These are phyloP conservation scores for Hirudinaria manillensis DNA, from an alignment of 2,888 invertebrate species.

Conservation along the genomic window DNA sequence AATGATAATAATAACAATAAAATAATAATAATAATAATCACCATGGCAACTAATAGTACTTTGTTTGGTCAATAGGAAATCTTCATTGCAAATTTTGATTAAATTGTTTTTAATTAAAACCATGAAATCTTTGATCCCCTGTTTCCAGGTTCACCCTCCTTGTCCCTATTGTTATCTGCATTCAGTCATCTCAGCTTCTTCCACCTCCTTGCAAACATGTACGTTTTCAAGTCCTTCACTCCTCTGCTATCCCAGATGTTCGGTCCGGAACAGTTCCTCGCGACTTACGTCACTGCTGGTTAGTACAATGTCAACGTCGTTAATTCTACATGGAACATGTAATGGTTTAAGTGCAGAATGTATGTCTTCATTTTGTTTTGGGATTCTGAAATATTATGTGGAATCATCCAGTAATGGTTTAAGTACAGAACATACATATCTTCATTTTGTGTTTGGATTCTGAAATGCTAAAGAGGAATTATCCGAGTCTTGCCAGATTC, in stretches of 20 bases:
- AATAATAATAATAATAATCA: too few species aligned
- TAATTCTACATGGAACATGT: neutral
- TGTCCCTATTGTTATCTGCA: slow-evolving; percentile 85
- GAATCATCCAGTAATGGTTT: neutral
- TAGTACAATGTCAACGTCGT: slow-evolving; percentile 33
- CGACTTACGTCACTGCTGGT: slow-evolving; percentile 78
- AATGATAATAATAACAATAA: too few species aligned
- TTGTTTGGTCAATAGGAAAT: too few species aligned
- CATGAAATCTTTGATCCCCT: neutral
- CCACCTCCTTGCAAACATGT: slow-evolving; percentile 91
- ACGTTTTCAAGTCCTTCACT: slow-evolving; percentile 68
- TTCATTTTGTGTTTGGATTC: too few species aligned
- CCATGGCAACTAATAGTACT: too few species aligned
- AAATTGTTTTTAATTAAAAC: too few species aligned
- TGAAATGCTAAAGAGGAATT: too few species aligned
- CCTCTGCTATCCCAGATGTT: slow-evolving; percentile 67
- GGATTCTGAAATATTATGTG: neutral
- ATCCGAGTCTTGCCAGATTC: too few species aligned
- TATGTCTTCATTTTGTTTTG: neutral
- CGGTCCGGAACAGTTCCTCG: slow-evolving; percentile 86
- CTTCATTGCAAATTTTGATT: too few species aligned
- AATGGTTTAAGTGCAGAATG: neutral
- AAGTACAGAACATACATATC: neutral
- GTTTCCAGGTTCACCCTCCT: slow-evolving; percentile 66
- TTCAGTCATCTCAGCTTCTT: slow-evolving; percentile 84